phyloP scores from a whole-genome alignment of 1,140 invertebrate genomes.

The Diabrotica virgifera region DNA sequence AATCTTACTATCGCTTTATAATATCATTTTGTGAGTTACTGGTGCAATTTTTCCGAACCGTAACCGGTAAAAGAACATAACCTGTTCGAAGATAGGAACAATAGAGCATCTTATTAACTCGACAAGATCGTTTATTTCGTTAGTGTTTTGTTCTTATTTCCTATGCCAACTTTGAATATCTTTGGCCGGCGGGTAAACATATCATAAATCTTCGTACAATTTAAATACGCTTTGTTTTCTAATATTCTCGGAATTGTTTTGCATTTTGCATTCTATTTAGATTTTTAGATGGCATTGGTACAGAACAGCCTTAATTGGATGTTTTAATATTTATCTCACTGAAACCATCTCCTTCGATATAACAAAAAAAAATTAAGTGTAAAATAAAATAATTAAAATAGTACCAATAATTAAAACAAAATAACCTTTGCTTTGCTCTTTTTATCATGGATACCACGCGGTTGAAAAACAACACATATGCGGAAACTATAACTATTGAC shows the following conservation, averaged over 20 bases:
- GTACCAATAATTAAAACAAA: no score
- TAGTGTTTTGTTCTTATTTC: slow-evolving; percentile 12
- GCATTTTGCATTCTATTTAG: neutral
- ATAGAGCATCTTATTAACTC: slow-evolving; percentile 36
- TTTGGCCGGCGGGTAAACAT: slow-evolving; percentile 11
- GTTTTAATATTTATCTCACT: neutral
- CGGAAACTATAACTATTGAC: no score
- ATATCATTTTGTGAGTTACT: slow-evolving; percentile 12
- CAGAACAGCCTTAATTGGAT: neutral
- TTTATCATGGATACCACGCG: no score
- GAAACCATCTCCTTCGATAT: no score
- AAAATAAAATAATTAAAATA: no score
- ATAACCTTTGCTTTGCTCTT: no score
- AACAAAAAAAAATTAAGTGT: no score
- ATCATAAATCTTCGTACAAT: slow-evolving; percentile 21
- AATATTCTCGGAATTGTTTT: slow-evolving; percentile 17
- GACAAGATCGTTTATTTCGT: slow-evolving; percentile 33
- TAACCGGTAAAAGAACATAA: slow-evolving; percentile 14
- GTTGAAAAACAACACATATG: no score
- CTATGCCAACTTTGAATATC: slow-evolving; percentile 19
- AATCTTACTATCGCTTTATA: neutral
- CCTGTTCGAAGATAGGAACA: slow-evolving; percentile 21
- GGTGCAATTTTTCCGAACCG: slow-evolving; percentile 6
- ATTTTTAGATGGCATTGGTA: slow-evolving; percentile 9
- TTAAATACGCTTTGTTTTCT: slow-evolving; percentile 13